Evolutionary conservation across 2,888 invertebrate genomes (phyloP).

Genomic region (Tanypteryx hageni): DNA sequence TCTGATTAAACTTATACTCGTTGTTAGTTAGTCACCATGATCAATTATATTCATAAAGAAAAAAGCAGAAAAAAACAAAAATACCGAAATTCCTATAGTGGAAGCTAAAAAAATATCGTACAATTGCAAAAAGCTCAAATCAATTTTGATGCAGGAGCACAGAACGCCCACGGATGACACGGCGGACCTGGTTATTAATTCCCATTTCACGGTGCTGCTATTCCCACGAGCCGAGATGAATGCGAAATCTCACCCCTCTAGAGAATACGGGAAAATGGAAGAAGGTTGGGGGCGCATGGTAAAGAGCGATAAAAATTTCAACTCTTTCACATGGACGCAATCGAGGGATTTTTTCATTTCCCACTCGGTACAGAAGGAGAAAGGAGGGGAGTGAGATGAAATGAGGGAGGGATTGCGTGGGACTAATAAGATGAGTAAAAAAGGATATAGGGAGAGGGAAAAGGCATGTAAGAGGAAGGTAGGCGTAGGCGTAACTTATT

Average conservation of each 20-base stretch:
- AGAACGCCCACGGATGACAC: slow-evolving; percentile 28
- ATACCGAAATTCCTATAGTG: background rate
- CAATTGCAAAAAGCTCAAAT: background rate
- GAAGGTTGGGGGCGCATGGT: background rate
- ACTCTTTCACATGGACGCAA: slow-evolving; percentile 23
- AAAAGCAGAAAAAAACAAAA: too few relatives aligned
- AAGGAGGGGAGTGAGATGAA: background rate
- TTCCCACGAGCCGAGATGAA: slow-evolving; percentile 37
- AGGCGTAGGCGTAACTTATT: background rate
- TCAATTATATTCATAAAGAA: too few relatives aligned
- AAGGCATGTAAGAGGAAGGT: background rate
- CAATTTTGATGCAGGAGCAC: background rate
- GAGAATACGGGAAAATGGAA: background rate
- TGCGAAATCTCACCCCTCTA: slow-evolving; percentile 16
- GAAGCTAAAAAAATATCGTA: background rate
- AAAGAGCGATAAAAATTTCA: slow-evolving; percentile 36
- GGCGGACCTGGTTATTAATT: slow-evolving; percentile 26
- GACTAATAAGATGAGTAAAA: background rate
- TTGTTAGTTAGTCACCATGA: too few relatives aligned
- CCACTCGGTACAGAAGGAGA: background rate
- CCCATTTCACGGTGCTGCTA: slow-evolving; percentile 47
- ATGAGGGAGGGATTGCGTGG: background rate
- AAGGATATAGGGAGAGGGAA: background rate
- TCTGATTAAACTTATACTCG: too few relatives aligned
- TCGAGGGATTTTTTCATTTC: slow-evolving; percentile 34